Base-by-base conservation (phyloP, 1,140 invertebrate genomes). In the Drosophila paulistorum region DNA sequence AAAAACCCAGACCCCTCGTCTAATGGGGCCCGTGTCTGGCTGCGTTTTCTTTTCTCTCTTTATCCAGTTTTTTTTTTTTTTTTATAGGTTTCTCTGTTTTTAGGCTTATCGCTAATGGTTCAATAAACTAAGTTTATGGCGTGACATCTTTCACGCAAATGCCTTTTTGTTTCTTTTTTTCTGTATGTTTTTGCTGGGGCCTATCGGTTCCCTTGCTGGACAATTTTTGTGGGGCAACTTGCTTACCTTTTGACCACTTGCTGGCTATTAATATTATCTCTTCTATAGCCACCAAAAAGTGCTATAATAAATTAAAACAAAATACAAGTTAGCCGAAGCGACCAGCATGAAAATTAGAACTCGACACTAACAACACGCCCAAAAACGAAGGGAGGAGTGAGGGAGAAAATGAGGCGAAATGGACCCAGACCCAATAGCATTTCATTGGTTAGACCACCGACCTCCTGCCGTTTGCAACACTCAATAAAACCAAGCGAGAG, bases 71-170 rank as follows among this genome's bases (percentile, higher is more conserved):
- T 51, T 6, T 51, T 51, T 7, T 51, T 23, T 30, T 14, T 33
- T 58, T 58, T 37, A 33, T 58, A 14, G 55, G 33, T 35, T 48
- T 42, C 58, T 17, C 66, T 5, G 33, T 37, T 30, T 70, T 71
- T 75, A 68, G 23, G 66, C 64, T 72, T 75, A 78, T 75, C 76
- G 76, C 76, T 79, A 79, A 79, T 79, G 76, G 73, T 79, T 79
- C 76, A 79, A 79, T 79, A 79, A 79, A 79, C 76, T 75, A 68
- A 65, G 68, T 79, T 79, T 79, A 79, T 76, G 76, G 76, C 65
- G 73, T 76, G 76, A 79, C 76, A 79, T 79, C 76, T 79, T 79
- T 79, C 73, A 79, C 76, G 73, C 76, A 79, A 79, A 79, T 75
- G 72, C 51, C 23, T 26, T 26, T 26, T 26, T 26, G 23, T 26